phyloP scores from a whole-genome alignment of 2,797 vertebrate genomes.

The Centropyge bicolor region DNA sequence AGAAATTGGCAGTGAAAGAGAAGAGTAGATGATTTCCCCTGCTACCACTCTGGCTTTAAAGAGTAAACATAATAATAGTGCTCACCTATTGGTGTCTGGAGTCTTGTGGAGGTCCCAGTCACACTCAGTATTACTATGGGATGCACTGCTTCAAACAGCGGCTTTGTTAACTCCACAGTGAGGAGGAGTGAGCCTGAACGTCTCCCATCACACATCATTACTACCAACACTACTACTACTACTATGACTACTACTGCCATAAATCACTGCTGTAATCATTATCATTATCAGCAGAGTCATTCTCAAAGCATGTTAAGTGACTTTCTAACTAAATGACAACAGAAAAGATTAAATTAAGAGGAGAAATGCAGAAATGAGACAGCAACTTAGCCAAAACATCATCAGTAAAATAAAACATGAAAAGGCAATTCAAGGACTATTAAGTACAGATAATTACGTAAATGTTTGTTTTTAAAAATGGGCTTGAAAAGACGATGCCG shows the following conservation, averaged over 20 bases:
- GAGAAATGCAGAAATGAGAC: constrained; percentile 34
- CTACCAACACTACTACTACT: constrained; percentile 12
- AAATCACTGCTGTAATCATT: constrained; percentile 32
- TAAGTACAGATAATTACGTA: constrained; percentile 62
- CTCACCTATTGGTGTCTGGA: constrained; percentile 70
- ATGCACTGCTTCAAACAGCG: constrained; percentile 44
- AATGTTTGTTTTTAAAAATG: constrained; percentile 55
- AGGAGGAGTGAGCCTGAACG: constrained; percentile 6
- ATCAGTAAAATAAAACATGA: constrained; percentile 43
- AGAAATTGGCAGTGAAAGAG: constrained; percentile 58
- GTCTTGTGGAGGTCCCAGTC: constrained; percentile 45
- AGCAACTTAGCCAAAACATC: constrained; percentile 34
- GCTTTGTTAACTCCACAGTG: constrained; percentile 57
- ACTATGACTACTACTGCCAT: constrained; percentile 14
- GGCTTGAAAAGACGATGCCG: constrained; percentile 27
- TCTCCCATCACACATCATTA: constrained; percentile 30
- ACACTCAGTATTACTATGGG: constrained; percentile 53
- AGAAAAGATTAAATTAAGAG: constrained; percentile 39
- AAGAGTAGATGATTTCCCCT: constrained; percentile 80
- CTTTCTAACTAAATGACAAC: constrained; percentile 40
- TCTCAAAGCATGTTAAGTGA: constrained; percentile 55
- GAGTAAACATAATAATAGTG: constrained; percentile 82
- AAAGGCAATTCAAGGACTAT: constrained; percentile 48
- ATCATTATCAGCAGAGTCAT: constrained; percentile 29
- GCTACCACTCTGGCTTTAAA: constrained; percentile 73